Evolutionary conservation across 2,888 invertebrate genomes (phyloP).

Genomic region (Ochropacha duplaris): DNA sequence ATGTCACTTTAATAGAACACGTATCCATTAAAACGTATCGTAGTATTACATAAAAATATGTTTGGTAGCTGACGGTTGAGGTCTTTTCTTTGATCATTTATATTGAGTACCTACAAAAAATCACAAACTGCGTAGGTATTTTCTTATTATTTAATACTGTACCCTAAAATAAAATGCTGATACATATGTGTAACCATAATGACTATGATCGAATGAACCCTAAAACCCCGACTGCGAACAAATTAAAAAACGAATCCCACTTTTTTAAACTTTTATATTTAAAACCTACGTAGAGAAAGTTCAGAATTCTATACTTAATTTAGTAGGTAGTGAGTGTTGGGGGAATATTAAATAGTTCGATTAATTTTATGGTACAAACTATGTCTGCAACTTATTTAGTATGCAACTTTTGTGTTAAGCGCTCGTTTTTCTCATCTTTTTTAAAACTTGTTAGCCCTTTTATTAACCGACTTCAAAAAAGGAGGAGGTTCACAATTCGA

Average conservation of each 20-base stretch:
- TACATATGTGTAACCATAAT: neutral
- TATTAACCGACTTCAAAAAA: no score
- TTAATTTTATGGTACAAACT: constrained; percentile 28
- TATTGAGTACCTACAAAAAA: no score
- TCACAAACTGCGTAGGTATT: no score
- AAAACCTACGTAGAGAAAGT: constrained; percentile 32
- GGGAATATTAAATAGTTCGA: constrained; percentile 52
- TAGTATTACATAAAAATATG: no score
- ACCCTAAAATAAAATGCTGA: neutral
- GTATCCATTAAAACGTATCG: no score
- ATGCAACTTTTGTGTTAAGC: neutral
- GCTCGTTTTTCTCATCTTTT: neutral
- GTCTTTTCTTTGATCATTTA: no score
- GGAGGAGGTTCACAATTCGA: no score
- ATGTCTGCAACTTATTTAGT: constrained; percentile 11
- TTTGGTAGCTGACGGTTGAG: no score
- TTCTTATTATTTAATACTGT: neutral
- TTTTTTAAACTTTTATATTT: constrained; percentile 31
- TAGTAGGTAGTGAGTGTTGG: constrained; percentile 35
- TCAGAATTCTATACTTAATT: constrained; percentile 37
- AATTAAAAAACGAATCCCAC: constrained; percentile 27
- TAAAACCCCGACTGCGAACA: constrained; percentile 28
- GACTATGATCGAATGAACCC: neutral
- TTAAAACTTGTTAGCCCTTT: neutral
- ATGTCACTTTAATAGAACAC: no score